These are phyloP conservation scores for Pseudococcus jackbeardsleyi DNA, from an alignment of 2,888 invertebrate genomes.

Conservation along the genomic window DNA sequence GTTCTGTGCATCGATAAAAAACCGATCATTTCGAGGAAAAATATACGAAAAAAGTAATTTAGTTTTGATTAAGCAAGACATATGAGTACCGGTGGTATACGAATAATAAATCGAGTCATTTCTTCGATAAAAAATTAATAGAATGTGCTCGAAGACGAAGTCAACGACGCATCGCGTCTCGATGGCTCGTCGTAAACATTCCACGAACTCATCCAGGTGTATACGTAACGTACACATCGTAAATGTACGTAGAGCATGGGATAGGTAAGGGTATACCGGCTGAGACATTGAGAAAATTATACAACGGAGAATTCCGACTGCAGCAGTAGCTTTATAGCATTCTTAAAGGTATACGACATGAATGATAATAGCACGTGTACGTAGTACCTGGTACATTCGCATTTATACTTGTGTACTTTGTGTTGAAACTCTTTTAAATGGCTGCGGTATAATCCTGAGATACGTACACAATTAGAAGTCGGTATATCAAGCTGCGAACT, in stretches of 20 bases:
- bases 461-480: neutral
- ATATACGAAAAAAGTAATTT: neutral
- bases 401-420: neutral
- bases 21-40: too few species aligned
- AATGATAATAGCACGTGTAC: neutral
- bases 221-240: neutral
- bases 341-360: neutral
- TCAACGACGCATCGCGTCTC: neutral
- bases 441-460: neutral
- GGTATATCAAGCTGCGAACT: neutral
- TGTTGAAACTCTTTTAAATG: neutral
- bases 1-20: too few species aligned
- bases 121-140: conserved; percentile 1
- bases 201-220: neutral
- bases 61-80: neutral
- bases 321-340: neutral
- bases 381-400: neutral
- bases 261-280: neutral
- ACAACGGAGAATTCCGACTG: neutral
- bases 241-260: too few species aligned
- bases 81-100: neutral
- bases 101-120: neutral
- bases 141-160: neutral
- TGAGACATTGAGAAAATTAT: neutral
- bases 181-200: neutral